A percentile compares a stretch with the other conserved stretches of the same genome.
phyloP scores from a whole-genome alignment of 2,888 invertebrate species.

The Syrphus vitripennis region DNA sequence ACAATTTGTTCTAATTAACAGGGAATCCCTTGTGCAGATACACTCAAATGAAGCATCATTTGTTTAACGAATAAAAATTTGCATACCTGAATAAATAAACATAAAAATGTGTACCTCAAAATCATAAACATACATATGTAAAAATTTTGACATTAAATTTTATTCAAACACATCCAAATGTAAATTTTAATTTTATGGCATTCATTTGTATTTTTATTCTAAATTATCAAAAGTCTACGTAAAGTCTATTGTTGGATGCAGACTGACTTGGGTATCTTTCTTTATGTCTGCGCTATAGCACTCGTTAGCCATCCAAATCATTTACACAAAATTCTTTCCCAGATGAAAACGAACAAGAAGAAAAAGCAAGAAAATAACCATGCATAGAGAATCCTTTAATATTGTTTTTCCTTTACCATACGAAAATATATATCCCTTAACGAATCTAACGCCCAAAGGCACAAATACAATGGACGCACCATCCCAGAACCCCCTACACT shows the following conservation, averaged over 20 bases:
- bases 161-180: constrained; percentile 11
- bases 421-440: no score
- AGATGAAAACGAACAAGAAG: not conserved
- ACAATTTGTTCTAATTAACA: not conserved
- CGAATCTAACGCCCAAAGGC: constrained; percentile 24
- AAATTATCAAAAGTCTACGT: constrained; percentile 17
- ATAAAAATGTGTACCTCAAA: not conserved
- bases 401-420: constrained; percentile 13
- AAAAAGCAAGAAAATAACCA: not conserved
- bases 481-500: not conserved
- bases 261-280: not conserved
- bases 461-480: constrained; percentile 32
- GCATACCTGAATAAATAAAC: not conserved
- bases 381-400: constrained; percentile 23
- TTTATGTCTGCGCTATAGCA: not conserved
- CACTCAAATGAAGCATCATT: not conserved
- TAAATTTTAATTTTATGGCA: constrained; percentile 21
- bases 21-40: not conserved
- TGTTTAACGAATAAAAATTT: not conserved
- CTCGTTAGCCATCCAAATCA: constrained; percentile 35
- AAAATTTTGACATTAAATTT: constrained; percentile 5
- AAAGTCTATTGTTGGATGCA: not conserved
- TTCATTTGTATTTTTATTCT: not conserved
- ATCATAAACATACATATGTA: no score
- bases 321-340: not conserved